A percentile compares a stretch with the other conserved stretches of the same genome.
phyloP scores from a whole-genome alignment of 2,888 invertebrate genomes.

The Apantesis nais region DNA sequence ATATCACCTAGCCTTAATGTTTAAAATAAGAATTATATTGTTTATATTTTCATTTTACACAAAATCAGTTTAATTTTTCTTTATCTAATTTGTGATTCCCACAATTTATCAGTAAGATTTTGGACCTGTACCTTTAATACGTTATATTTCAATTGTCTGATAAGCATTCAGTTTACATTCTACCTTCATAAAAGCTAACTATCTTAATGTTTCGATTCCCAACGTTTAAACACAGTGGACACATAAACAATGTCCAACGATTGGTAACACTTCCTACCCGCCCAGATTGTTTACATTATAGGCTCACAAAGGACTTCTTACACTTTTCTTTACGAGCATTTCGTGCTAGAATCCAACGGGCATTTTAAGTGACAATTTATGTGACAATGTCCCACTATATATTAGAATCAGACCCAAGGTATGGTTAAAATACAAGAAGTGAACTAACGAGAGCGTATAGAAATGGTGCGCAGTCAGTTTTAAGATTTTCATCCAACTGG shows the following conservation, averaged over 20 bases:
- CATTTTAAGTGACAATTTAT: slow-evolving; percentile 71
- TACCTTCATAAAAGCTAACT: slow-evolving; percentile 28
- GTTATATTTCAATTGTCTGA: not conserved
- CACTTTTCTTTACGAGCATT: slow-evolving; percentile 55
- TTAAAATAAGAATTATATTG: too few relatives aligned
- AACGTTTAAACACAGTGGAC: slow-evolving; percentile 33
- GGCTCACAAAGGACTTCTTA: slow-evolving; percentile 40
- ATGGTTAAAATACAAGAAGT: slow-evolving; percentile 57
- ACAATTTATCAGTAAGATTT: too few relatives aligned
- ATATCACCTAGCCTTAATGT: too few relatives aligned
- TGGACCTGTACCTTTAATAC: not conserved
- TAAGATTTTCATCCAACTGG: slow-evolving; percentile 49
- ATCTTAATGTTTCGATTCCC: slow-evolving; percentile 35
- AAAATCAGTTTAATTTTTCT: too few relatives aligned
- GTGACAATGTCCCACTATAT: slow-evolving; percentile 66
- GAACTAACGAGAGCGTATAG: slow-evolving; percentile 51
- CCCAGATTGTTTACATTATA: slow-evolving; percentile 40
- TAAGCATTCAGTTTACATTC: slow-evolving; percentile 11
- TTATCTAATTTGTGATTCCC: too few relatives aligned
- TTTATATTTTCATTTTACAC: too few relatives aligned
- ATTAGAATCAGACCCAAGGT: slow-evolving; percentile 56
- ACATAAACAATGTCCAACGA: slow-evolving; percentile 40
- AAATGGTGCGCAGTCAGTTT: slow-evolving; percentile 42
- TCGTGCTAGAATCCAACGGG: slow-evolving; percentile 50
- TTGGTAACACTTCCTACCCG: slow-evolving; percentile 52